Evolutionary conservation across 2,888 invertebrate genomes (phyloP).

Genomic region (Lamellibrachia columna): DNA sequence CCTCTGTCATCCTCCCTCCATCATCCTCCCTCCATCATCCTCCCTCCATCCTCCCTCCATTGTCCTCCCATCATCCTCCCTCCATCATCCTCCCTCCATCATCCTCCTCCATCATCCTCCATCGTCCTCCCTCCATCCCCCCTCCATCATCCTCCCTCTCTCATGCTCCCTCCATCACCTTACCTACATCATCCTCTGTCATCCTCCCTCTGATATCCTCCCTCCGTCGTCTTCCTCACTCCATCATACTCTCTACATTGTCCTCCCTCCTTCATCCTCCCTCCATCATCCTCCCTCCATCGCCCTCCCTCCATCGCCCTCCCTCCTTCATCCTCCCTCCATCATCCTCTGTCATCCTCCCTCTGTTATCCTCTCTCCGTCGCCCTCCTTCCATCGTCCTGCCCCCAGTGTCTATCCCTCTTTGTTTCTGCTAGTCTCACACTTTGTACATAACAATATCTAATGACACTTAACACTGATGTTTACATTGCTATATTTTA

Average conservation of each 20-base stretch:
- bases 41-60: neutral
- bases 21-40: neutral
- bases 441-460: neutral
- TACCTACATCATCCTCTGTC: neutral
- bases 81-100: neutral
- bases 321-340: neutral
- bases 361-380: neutral
- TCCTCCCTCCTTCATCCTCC: neutral
- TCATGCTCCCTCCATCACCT: neutral
- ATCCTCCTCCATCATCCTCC: neutral
- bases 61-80: neutral
- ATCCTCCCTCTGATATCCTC: neutral
- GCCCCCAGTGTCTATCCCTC: neutral
- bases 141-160: neutral
- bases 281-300: neutral
- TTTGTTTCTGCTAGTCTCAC: neutral
- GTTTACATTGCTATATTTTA: neutral
- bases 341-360: neutral
- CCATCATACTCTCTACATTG: no score
- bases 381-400: neutral
- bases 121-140: neutral
- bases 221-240: neutral
- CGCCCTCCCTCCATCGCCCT: neutral
- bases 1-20: neutral
- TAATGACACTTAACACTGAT: neutral